Evolutionary conservation across 2,113 vertebrate species (phyloP), one percentile per base, ranked within the genome.

Genomic region (Cyphomyrus plagiostoma): DNA sequence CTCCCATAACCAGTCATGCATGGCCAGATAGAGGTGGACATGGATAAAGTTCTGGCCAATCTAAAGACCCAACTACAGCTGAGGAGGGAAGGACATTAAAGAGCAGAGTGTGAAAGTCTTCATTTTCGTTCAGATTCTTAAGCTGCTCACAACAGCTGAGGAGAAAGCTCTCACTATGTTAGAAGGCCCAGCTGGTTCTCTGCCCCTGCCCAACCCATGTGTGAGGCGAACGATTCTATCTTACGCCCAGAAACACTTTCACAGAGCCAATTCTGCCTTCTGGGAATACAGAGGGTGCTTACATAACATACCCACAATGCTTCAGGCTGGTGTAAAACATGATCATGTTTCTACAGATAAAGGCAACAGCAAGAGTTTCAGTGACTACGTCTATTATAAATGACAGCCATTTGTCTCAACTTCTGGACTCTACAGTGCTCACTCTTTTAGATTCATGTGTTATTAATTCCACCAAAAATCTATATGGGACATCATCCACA

Each of bases 371-470:
- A 94, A 93, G 91, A 92, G 90, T 92, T 93, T 94, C 92, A 95
- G 93, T 89, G 90, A 93, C 92, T 92, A 93, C 93, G 93, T 93
- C 91, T 85, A 90, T 90, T 88, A 92, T 94, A 91, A 94, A 95
- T 92, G 94, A 95, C 94, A 92, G 95, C 87, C 92, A 92, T 94
- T 95, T 94, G 94, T 94, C 92, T 94, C 94, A 93, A 92, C 91
- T 92, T 90, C 87, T 91, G 91, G 90, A 91, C 94, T 95, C 93
- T 94, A 94, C 93, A 94, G 94, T 93, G 93, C 89, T 92, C 39
- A 49, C n/a, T 85, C 35, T 58, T 30, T 48, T 89, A 92, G 91
- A 62, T 92, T 91, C 89, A 30, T 87, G 92, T 89, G 92, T 89
- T 91, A 48, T 89, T 92, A 56, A 91, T 58, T 30, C 90, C 91